Evolutionary conservation across 2,113 vertebrate genomes (phyloP), one percentile per base, ranked within the genome.

Genomic region (Ariopsis seemanni): DNA sequence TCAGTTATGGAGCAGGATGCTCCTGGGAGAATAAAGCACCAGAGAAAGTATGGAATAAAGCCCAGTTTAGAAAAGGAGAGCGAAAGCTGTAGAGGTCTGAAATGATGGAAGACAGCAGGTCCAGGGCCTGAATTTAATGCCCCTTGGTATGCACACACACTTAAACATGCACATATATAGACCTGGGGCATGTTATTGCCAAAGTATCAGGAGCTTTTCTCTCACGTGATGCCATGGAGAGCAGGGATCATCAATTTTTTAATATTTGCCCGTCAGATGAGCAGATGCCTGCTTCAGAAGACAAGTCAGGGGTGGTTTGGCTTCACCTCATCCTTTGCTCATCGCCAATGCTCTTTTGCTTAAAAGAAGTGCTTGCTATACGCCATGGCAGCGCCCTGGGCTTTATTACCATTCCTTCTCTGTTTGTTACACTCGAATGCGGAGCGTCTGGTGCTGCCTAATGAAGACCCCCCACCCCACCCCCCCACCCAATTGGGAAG

Each of bases 261-360:
- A 83, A 92, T 88, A 83, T 85, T 91, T 75, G 89, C 67, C 91
- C 90, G 69, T 86, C 83, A 89, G 82, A 91, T 42, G 85, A 91
- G 87, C 86, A 89, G 86, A 74, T 77, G 71, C n/a, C 88, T 85
- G 86, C 88, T 82, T 89, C 69, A 58, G 50, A 90, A 77, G 82
- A 86, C 88, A 89, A 92, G 89, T 92, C 91, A 91, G 88, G 77
- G 85, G 79, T 81, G 83, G 65, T 74, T 74, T 57, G 71, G 89
- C 83, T 89, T 91, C 80, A 60, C 11, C 85, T 92, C 53, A 75
- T 88, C 62, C 81, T 88, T 81, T 82, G 77, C 88, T 92, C 88
- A 89, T 86, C 15, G 6, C 78, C 85, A 48, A 86, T 80, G 78
- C 58, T 88, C 82, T 79, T 88, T 88, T 86, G 52, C 72, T 79